A percentile compares a stretch with the other conserved stretches of the same genome.
These are phyloP conservation scores for Probosciger aterrimus DNA, from an alignment of 2,113 vertebrate species.

Conservation along the genomic window DNA sequence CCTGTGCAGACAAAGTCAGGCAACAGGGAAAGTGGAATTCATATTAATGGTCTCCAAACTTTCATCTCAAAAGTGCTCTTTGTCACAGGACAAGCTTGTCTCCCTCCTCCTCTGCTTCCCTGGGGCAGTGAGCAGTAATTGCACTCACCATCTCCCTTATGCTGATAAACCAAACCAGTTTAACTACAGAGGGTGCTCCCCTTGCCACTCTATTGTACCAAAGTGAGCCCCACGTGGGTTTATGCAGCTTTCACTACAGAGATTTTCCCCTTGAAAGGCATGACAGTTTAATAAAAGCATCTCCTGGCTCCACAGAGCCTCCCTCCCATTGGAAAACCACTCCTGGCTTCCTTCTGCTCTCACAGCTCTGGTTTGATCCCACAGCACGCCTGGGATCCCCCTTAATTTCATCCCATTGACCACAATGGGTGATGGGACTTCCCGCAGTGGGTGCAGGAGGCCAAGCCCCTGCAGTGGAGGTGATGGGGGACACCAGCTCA, in stretches of 20 bases:
- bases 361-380: neutral
- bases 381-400: neutral
- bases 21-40: neutral
- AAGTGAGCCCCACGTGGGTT: neutral
- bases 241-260: neutral
- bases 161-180: neutral
- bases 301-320: neutral
- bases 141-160: neutral
- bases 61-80: neutral
- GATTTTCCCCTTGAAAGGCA: neutral
- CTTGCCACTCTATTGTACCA: neutral
- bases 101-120: neutral
- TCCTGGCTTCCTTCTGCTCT: neutral
- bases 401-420: neutral
- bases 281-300: neutral
- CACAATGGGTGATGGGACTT: neutral
- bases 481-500: neutral
- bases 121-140: neutral
- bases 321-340: neutral
- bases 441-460: neutral
- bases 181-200: neutral
- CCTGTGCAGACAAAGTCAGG: neutral
- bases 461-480: neutral
- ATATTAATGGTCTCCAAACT: neutral
- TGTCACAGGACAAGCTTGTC: neutral